Base-by-base conservation (phyloP, 1,140 invertebrate genomes). In the Maniola jurtina region DNA sequence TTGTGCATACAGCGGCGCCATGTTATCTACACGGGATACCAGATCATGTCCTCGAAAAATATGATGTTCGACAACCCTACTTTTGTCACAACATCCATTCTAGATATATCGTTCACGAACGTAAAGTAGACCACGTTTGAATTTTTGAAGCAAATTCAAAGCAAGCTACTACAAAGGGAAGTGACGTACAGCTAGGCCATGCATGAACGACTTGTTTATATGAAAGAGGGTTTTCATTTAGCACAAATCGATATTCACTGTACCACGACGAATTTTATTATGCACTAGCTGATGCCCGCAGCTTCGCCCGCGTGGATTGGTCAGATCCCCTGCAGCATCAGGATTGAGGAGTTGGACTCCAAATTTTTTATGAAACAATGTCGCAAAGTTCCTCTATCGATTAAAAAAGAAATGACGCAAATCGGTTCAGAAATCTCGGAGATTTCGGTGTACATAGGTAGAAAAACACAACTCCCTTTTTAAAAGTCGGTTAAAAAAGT, bases 111-210 rank as follows among this genome's bases (percentile, higher is more conserved):
- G 52, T 40, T 64, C 52, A 13, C 52, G 9, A 61, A 36, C 15
- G 47, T 56, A 61, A 61, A 61, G 36, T 61, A 67, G 42, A 70
- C 55, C 42, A 64, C 61, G 61, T 64, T 56, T 62, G 58, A 66
- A 57, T 61, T 61, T 72, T 64, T 62, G 45, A 70, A 61, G 57
- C 57, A 70, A 64, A 66, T 70, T 66, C 57, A 72, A 68, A 72
- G 67, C 61, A 68, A 68, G 59, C 70, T n/a, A 40, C 52, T 33
- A 68, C 66, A 68, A 66, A 72, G 62, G 42, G 66, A 62, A 66
- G 48, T 60, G 55, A 65, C 42, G 48, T 62, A 54, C 55, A 62
- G 35, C 25, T 55, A 55, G 48, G 35, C 34, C 54, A 64, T 55
- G 58, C 61, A 64, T 62, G 63, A 56, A 58, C 58, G 56, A 48